phyloP scores from a whole-genome alignment of 1,140 invertebrate genomes.

The Drosophila mojavensis region DNA sequence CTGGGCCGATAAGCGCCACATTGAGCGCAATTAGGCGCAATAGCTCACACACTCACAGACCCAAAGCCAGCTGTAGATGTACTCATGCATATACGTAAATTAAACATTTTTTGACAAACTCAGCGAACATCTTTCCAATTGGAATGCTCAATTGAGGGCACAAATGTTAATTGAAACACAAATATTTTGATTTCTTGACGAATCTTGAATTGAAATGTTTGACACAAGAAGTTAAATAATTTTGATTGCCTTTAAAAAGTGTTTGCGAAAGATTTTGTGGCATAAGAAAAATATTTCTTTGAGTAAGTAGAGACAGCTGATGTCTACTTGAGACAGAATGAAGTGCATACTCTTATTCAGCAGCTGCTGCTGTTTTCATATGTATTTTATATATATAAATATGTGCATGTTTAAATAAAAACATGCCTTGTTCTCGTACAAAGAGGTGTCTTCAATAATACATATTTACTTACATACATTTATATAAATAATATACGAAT shows the following conservation, averaged over 20 bases:
- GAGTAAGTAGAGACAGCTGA: no score
- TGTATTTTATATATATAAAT: slow-evolving; percentile 2
- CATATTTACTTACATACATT: no score
- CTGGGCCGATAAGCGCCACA: slow-evolving; percentile 43
- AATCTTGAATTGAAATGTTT: slow-evolving; percentile 6
- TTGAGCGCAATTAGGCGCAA: slow-evolving; percentile 31
- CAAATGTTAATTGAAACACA: slow-evolving; percentile 34
- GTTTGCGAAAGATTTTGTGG: no score
- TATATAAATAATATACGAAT: no score
- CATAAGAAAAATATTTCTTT: no score
- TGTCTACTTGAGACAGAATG: no score
- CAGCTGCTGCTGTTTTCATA: background rate
- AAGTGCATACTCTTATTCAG: no score
- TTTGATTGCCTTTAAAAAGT: background rate
- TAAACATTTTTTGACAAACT: background rate
- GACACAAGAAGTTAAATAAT: background rate
- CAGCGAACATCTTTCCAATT: no score
- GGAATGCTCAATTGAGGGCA: slow-evolving; percentile 14
- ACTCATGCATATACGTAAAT: background rate
- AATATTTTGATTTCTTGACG: slow-evolving; percentile 43
- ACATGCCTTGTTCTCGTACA: no score
- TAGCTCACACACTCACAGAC: background rate
- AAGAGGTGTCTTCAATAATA: no score
- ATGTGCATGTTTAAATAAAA: background rate
- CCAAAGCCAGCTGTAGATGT: background rate